Base-by-base conservation (phyloP, 2,888 invertebrate species). In the Exephanes ischioxanthus region DNA sequence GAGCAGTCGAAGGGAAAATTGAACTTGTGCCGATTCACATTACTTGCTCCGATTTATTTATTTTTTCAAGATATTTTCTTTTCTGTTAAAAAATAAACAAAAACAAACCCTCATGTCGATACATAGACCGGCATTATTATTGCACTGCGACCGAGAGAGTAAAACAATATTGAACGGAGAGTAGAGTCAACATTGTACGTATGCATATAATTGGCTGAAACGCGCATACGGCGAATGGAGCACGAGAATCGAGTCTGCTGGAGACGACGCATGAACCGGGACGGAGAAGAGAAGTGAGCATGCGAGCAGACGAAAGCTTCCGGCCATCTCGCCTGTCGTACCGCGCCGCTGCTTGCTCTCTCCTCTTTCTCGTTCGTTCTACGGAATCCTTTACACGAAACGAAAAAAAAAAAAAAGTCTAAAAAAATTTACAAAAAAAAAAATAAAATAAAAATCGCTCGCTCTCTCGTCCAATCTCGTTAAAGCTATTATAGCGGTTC, bases 391-490 rank as follows among this genome's bases (percentile, higher is more conserved):
- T 82, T 75, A 19, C 63, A 84, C 79, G 33, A 53, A 67, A 70
- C 9, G 45, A 48, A 79, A 55, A 41, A 22, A 70, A 6, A 66
- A 45, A 26, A 16, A 30, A 9, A 7, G 7, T 9, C 0, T 41
- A 45, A 1, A 16, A 33, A 82, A 79, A 84, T 86, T 1, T 4
- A 7, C 3, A 58, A 58, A 58, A 58, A 61, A 16, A 33, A 85
- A 79, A 58, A 58, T 26, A 58, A 61, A 16, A 33, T 82, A 79
- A 83, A 87, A 86, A 85, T 84, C 80, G 86, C 82, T 81, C 71
- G 80, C 82, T 86, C 86, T 85, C 80, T 85, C 86, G 79, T 86
- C 81, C 87, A 86, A 88, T 86, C 88, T 86, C 80, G 88, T 88
- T 88, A 81, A 84, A 87, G 86, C 87, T 85, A 87, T 88, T 87